Evolutionary conservation across 2,888 invertebrate species (phyloP).

Genomic region (Coelopa pilipes): DNA sequence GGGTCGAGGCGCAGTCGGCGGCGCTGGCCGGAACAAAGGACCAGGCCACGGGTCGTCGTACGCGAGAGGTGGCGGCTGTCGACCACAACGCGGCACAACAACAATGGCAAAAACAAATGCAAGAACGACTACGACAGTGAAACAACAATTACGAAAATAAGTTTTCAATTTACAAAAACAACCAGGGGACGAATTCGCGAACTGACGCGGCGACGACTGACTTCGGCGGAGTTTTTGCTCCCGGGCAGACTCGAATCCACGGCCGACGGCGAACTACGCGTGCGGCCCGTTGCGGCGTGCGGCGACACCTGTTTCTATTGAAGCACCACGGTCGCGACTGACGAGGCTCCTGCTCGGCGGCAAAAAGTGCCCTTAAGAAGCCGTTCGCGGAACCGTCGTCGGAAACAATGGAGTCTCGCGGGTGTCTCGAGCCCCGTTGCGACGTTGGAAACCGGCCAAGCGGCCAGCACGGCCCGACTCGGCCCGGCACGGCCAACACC

Average conservation of each 20-base stretch:
- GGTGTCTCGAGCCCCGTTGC: slow-evolving; percentile 39
- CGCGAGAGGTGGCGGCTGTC: background rate
- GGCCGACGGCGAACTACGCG: slow-evolving; percentile 37
- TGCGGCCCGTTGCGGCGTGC: slow-evolving; percentile 34
- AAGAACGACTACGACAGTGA: slow-evolving; percentile 11
- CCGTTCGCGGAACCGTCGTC: slow-evolving; percentile 33
- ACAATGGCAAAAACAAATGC: background rate
- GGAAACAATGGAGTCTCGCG: slow-evolving; percentile 48
- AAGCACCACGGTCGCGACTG: slow-evolving; percentile 66
- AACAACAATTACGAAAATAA: slow-evolving; percentile 15
- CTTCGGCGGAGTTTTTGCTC: slow-evolving; percentile 10
- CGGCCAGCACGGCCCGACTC: slow-evolving; percentile 3
- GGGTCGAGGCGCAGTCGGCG: no score
- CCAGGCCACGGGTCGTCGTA: no score
- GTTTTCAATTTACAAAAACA: slow-evolving; percentile 29
- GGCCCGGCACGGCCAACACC: background rate
- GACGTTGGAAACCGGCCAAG: slow-evolving; percentile 44
- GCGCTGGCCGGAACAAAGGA: no score
- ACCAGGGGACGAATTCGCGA: background rate
- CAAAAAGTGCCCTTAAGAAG: slow-evolving; percentile 47
- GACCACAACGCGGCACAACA: slow-evolving; percentile 18
- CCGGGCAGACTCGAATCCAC: slow-evolving; percentile 5
- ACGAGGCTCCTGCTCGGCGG: slow-evolving; percentile 59
- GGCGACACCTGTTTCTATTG: slow-evolving; percentile 60
- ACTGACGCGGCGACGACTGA: no score